These are phyloP conservation scores for Drosophila pseudoobscura DNA, from an alignment of 1,140 invertebrate genomes.

Conservation along the genomic window DNA sequence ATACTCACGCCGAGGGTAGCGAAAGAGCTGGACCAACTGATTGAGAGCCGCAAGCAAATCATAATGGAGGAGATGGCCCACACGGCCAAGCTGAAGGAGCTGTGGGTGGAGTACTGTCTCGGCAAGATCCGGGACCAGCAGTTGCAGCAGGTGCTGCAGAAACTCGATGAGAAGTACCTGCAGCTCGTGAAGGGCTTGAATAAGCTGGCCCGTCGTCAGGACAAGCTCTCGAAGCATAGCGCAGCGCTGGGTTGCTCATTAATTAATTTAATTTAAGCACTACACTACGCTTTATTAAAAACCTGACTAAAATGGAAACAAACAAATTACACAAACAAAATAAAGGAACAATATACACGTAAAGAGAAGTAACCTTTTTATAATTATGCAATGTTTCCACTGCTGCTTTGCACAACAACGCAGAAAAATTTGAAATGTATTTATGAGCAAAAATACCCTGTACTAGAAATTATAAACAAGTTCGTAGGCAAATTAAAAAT, in stretches of 20 bases:
- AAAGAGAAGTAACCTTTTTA: constrained; percentile 68
- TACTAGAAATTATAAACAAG: too few species aligned
- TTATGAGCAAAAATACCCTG: not conserved
- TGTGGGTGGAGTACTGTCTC: constrained; percentile 17
- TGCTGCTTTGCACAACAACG: constrained; percentile 26
- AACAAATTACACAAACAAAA: constrained; percentile 27
- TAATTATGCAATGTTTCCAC: constrained; percentile 70
- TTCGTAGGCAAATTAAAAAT: too few species aligned
- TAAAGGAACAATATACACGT: constrained; percentile 57
- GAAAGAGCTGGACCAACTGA: not conserved
- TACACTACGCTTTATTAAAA: constrained; percentile 49
- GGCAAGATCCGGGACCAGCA: constrained; percentile 7
- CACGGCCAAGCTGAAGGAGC: constrained; percentile 20
- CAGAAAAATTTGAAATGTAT: not conserved
- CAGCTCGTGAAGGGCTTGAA: constrained; percentile 7
- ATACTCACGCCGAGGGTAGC: not conserved
- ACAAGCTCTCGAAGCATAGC: constrained; percentile 2
- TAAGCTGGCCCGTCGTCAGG: constrained; percentile 3
- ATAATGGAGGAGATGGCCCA: constrained; percentile 22
- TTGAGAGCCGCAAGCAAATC: not conserved
- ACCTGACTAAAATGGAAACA: constrained; percentile 13
- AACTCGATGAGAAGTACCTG: constrained; percentile 22
- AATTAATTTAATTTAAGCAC: constrained; percentile 44
- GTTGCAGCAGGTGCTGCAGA: not conserved
- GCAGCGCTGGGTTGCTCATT: constrained; percentile 22